Evolutionary conservation across 92 coral and sea anemone genomes (phyloP), one percentile per base, ranked within the genome.

Genomic region (Heliopora coerulea): DNA sequence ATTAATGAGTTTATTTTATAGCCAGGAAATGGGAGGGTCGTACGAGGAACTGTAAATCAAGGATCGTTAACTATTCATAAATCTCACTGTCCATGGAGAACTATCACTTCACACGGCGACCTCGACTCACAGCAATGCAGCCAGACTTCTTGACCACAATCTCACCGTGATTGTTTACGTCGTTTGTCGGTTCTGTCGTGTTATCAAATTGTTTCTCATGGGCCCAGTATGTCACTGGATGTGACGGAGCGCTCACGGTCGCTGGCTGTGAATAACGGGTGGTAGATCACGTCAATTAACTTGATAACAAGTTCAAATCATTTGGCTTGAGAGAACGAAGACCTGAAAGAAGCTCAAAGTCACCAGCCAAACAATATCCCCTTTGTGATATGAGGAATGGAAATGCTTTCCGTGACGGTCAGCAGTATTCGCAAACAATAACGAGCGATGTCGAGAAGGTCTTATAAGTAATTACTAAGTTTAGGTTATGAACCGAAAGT

Each of bases 81-180:
- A 46, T 46, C 52, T 7, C n/a, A 8, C 14, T n/a, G 52, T 15
- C 3, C 52, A 15, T 8, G 7, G 14, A 2, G n/a, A 46, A 46
- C n/a, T 2, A 3, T 2, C 14, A 46, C 14, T 67, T 67, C 74
- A 67, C 74, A 67, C 42, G 74, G 59, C 54, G 74, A 25, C 21
- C 3, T 7, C 3, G n/a, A 12, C 39, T 44, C 74, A 49, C 74
- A 67, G 59, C 74, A 48, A 32, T 48, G 18, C 54, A n/a, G 74
- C 74, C 74, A 67, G 74, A 67, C 74, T 67, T 67, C 74, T 27
- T 67, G 74, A 48, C 63, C 74, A 67, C 59, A 46, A 29, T 24
- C 74, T 48, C 19, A 25, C 74, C 48, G 74, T 46, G 74, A 26
- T 17, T 67, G 74, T 44, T 48, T 67, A 49, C 58, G 32, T 48